Conservation (phyloP, 2,113 vertebrate species). For the sheep (Ovis aries) region DNA sequence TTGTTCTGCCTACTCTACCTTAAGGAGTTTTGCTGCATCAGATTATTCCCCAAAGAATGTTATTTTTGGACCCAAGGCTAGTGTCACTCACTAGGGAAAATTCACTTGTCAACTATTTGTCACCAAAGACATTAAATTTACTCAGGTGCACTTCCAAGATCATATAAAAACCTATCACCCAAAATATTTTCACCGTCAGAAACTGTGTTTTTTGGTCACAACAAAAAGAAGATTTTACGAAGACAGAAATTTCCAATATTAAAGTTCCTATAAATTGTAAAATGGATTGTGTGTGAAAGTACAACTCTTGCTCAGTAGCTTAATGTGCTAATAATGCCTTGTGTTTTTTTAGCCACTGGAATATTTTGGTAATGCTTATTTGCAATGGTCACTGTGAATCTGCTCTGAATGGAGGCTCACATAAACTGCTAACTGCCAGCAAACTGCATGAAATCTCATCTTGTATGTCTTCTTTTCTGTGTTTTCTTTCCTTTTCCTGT, state of each 20-base stretch:
- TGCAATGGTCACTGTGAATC: conserved; percentile 76
- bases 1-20: background rate
- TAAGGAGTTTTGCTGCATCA: background rate
- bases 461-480: conserved; percentile 84
- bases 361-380: conserved; percentile 76
- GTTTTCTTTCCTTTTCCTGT: conserved; percentile 84
- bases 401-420: conserved; percentile 79
- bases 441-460: conserved; percentile 85
- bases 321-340: conserved; percentile 74
- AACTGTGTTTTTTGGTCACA: background rate
- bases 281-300: conserved; percentile 80
- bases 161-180: background rate
- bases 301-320: conserved; percentile 77
- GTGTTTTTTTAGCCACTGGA: conserved; percentile 61
- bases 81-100: background rate
- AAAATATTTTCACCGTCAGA: background rate
- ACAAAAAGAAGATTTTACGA: background rate
- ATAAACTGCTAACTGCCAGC: conserved; percentile 82
- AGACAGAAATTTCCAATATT: background rate
- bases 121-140: background rate
- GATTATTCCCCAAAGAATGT: background rate
- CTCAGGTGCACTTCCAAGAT: background rate
- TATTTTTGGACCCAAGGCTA: background rate
- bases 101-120: background rate
- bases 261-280: background rate